phyloP scores from a whole-genome alignment of 2,113 vertebrate species.

The Rhea americana region DNA sequence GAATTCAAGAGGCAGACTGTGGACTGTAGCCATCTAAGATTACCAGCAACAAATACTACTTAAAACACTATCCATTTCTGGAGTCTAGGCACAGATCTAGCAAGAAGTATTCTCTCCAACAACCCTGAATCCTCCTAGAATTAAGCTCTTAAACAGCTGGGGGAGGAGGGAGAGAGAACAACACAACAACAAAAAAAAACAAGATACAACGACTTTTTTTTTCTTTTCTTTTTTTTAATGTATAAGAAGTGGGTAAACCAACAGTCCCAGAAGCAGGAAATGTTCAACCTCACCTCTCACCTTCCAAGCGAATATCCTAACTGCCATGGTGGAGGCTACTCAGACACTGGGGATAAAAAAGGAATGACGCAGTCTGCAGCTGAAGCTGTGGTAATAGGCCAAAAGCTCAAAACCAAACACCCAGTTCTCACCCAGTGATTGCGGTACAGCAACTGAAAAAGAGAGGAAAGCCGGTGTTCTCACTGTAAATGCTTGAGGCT shows the following conservation, averaged over 20 bases:
- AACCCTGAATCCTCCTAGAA: neutral
- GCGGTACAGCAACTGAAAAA: neutral
- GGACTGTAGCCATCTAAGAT: neutral
- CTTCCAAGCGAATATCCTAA: neutral
- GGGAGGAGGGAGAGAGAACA: neutral
- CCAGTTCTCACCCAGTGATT: neutral
- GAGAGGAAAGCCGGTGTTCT: neutral
- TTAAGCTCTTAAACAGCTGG: neutral
- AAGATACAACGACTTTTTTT: neutral
- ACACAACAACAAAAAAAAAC: neutral
- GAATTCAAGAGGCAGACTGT: neutral
- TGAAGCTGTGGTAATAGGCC: neutral
- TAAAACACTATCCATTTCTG: neutral
- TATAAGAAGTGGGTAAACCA: neutral
- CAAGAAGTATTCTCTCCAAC: neutral
- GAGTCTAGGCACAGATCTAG: neutral
- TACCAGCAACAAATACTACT: neutral
- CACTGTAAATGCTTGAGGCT: neutral
- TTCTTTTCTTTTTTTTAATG: neutral
- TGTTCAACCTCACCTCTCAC: neutral
- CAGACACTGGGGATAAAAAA: neutral
- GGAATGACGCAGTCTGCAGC: rapidly evolving
- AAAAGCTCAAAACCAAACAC: neutral
- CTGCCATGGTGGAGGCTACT: neutral
- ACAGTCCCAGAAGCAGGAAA: neutral